A percentile compares a stretch with the other conserved stretches of the same genome.
Evolutionary conservation across 2,113 vertebrate genomes (phyloP).

Genomic region (Etheostoma cragini): DNA sequence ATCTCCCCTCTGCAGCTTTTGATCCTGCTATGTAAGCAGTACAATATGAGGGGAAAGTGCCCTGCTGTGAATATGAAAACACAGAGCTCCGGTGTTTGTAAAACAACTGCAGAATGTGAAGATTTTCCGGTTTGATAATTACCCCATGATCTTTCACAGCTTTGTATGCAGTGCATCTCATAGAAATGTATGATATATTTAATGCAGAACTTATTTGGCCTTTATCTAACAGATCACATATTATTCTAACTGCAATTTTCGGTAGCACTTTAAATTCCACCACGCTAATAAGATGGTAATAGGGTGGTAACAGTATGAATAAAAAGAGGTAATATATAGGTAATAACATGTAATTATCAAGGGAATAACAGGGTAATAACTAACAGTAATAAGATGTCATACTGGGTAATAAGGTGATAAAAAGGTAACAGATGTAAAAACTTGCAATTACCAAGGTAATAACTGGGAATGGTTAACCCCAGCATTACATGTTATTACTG

Average conservation of each 20-base stretch:
- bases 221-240: not conserved
- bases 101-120: constrained; percentile 40
- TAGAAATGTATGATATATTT: not conserved
- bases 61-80: constrained; percentile 58
- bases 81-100: constrained; percentile 34
- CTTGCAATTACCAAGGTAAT: too few relatives aligned
- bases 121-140: constrained; percentile 45
- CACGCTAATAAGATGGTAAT: too few relatives aligned
- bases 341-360: too few relatives aligned
- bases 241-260: constrained; percentile 4
- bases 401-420: too few relatives aligned
- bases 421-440: too few relatives aligned
- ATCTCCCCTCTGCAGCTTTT: constrained; percentile 55
- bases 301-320: too few relatives aligned
- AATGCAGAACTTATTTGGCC: not conserved
- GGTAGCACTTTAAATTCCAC: too few relatives aligned
- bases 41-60: constrained; percentile 28
- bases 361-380: too few relatives aligned
- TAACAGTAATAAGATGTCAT: too few relatives aligned
- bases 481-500: too few relatives aligned
- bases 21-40: constrained; percentile 60
- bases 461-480: too few relatives aligned
- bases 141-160: constrained; percentile 21
- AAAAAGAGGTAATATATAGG: too few relatives aligned
- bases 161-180: constrained; percentile 12